phyloP scores from a whole-genome alignment of 2,888 invertebrate genomes.

The Meteorus colon region DNA sequence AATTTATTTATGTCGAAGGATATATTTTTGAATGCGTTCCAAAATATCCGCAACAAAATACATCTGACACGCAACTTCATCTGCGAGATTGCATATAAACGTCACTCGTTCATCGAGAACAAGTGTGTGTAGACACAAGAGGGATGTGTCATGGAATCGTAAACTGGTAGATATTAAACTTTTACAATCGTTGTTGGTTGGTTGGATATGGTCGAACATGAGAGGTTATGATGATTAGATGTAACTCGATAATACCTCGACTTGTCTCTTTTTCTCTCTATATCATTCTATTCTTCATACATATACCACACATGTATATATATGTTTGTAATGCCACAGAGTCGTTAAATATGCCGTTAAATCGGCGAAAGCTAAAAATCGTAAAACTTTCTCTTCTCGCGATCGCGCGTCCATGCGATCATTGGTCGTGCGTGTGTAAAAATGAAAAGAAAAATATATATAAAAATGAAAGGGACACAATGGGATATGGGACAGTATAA shows the following conservation, averaged over 20 bases:
- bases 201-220: conserved; percentile 62
- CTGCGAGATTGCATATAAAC: conserved; percentile 32
- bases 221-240: conserved; percentile 72
- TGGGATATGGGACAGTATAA: not conserved
- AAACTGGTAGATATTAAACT: conserved; percentile 72
- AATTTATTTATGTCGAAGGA: not conserved
- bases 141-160: conserved; percentile 67
- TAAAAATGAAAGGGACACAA: not conserved
- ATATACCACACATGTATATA: conserved; percentile 25
- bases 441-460: conserved; percentile 10
- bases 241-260: conserved; percentile 70
- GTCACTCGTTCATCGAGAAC: conserved; percentile 33
- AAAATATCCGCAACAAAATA: not conserved
- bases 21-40: conserved; percentile 1
- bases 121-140: conserved; percentile 42
- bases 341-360: conserved; percentile 71
- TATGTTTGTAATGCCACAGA: conserved; percentile 60
- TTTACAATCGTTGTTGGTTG: conserved; percentile 66
- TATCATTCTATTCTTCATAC: conserved; percentile 1
- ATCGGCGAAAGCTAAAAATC: conserved; percentile 68
- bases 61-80: not conserved
- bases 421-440: not conserved
- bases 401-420: conserved; percentile 37
- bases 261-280: conserved; percentile 25
- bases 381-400: conserved; percentile 58